Evolutionary conservation across 2,113 vertebrate genomes (phyloP).

Genomic region (Vombatus ursinus): DNA sequence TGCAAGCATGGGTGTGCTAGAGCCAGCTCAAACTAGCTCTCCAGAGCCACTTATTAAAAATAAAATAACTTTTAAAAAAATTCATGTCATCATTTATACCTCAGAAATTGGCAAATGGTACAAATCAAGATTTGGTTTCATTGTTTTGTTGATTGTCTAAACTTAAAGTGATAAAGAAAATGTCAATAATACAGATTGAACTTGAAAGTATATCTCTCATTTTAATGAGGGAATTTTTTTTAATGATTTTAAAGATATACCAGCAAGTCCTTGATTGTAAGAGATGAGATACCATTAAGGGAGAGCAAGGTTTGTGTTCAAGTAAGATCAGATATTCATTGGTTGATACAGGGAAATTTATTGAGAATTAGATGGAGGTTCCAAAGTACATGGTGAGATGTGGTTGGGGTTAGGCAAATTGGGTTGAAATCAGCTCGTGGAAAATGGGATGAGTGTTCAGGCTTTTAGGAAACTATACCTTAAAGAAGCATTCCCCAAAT

Average conservation of each 20-base stretch:
- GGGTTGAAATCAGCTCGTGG: background rate
- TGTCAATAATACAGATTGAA: background rate
- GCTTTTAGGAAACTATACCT: background rate
- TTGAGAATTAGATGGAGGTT: background rate
- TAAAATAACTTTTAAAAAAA: too few relatives aligned
- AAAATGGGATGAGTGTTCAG: background rate
- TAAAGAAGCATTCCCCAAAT: background rate
- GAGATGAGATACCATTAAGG: background rate
- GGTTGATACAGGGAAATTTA: background rate
- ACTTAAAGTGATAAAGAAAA: background rate
- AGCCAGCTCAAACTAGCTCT: background rate
- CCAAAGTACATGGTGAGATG: background rate
- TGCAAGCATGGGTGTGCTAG: background rate
- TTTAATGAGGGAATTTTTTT: background rate
- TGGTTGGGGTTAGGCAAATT: background rate
- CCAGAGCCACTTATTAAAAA: background rate
- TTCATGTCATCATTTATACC: background rate
- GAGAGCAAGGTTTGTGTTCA: background rate
- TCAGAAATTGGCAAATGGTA: background rate
- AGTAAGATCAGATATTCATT: background rate
- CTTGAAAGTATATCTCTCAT: background rate
- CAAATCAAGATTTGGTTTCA: background rate
- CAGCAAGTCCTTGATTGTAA: too few relatives aligned
- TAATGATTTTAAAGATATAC: too few relatives aligned
- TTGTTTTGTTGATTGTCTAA: background rate